Evolutionary conservation across 30 jellyfish, hydroid and myxozoan genomes (phyloP).

Genomic region (Turritopsis rubra): DNA sequence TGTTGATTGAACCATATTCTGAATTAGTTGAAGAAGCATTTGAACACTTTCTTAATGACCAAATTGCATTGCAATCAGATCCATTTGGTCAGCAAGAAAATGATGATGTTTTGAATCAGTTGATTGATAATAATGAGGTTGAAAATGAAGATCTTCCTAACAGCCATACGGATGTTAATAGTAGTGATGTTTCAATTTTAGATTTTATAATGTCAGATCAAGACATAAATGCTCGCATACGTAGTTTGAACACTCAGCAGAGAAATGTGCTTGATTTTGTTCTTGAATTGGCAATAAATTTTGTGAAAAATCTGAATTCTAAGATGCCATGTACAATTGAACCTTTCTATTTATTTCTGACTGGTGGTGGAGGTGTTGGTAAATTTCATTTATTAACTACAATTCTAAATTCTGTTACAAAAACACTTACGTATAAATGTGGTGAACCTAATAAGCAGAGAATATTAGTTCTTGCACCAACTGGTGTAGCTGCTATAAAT

Average conservation of each 20-base stretch:
- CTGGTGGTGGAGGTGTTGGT: constrained; percentile 43
- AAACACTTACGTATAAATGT: background rate
- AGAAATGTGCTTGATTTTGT: constrained; percentile 3
- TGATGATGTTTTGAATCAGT: background rate
- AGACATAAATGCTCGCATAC: constrained; percentile 3
- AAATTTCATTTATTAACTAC: constrained; percentile 21
- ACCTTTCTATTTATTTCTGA: constrained; percentile 8
- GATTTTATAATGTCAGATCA: background rate
- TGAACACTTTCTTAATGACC: background rate
- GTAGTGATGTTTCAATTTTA: background rate
- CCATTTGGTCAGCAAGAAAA: constrained; percentile 11
- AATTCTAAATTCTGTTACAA: constrained; percentile 10
- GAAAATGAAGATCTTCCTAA: background rate
- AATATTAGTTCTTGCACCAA: constrained; percentile 28
- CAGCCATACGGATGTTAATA: background rate
- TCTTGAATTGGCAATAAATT: constrained; percentile 1
- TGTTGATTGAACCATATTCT: background rate
- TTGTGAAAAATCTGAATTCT: constrained; percentile 7
- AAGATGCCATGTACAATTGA: background rate
- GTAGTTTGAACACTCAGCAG: constrained; percentile 8
- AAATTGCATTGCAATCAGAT: background rate
- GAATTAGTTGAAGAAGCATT: background rate
- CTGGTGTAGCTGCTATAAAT: constrained; percentile 35
- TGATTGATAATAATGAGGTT: background rate
- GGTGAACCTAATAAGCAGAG: background rate